These are phyloP conservation scores for Heptranchias perlo DNA, from an alignment of 2,113 vertebrate genomes.

Conservation along the genomic window DNA sequence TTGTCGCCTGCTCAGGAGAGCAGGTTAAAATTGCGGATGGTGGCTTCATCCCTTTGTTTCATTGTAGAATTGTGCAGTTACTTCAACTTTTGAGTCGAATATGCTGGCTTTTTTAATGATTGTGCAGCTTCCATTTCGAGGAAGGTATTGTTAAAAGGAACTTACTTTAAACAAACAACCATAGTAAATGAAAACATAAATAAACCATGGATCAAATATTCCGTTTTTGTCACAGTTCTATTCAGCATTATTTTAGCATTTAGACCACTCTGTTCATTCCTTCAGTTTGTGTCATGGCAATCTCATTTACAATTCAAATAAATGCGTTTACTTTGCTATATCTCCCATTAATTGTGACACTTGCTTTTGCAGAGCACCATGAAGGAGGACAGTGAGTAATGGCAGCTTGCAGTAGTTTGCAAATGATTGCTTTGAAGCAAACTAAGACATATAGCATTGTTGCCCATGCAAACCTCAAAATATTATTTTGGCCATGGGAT, in stretches of 20 bases:
- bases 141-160: neutral
- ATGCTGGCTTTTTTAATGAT: neutral
- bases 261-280: neutral
- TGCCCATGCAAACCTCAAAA: no score
- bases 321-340: neutral
- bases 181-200: neutral
- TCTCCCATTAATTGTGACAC: neutral
- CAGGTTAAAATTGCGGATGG: neutral
- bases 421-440: neutral
- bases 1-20: neutral
- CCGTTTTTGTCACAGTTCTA: neutral
- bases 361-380: neutral
- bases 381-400: neutral
- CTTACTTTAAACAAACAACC: neutral
- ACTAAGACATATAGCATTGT: neutral
- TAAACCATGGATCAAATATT: neutral
- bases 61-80: neutral
- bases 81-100: neutral
- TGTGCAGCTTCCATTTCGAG: no score
- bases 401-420: neutral
- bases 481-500: no score
- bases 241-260: neutral
- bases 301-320: neutral
- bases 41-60: neutral
- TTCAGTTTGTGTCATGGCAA: neutral